Evolutionary conservation across 1,140 invertebrate genomes (phyloP), one percentile per base, ranked within the genome.

Genomic region (Hylaeus anthracinus): DNA sequence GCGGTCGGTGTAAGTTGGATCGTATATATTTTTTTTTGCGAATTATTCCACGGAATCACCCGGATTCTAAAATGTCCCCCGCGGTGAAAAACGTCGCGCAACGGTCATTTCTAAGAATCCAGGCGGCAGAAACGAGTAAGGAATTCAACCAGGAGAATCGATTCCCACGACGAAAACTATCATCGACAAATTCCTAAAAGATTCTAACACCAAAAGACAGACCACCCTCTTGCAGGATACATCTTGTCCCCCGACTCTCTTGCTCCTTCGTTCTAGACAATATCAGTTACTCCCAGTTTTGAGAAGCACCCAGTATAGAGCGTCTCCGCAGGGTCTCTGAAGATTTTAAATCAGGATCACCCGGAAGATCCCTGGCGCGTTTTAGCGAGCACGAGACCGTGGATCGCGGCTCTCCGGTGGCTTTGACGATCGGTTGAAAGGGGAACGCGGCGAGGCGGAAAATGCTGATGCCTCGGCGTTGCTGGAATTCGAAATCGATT

Each of bases 261-360:
- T 26, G 26, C 26, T 0, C 26, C 26, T 26, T 26, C 26, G 26
- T 26, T 26, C 26, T 26, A 26, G 26, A 26, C 26, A 26, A 26
- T 26, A 26, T 26, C 26, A 26, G 26, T 26, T 26, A 26, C 26
- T 26, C 45, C 51, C 51, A 51, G 51, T 51, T 51, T 51, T 9
- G 5, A 8, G 45, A 48, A 48, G 5, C 45, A 48, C 45, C 45
- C 45, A 6, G 45, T 48, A 48, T 8, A 26, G 26, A 26, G 2
- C 45, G 5, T 8, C 45, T 8, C 45, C 45, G 45, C 45, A 14
- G 39, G 26, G 48, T 26, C 15, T 39, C 48, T 48, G 37, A 65
- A 64, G 58, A 41, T 53, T 78, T 55, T 43, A 72, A 78, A 78
- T 72, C 76, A 78, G 58, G 76, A 78, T 78, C 39, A 78, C 70